Base-by-base conservation (phyloP, 37 sponge, comb jelly and placozoan species). In the Tethya wilhelma region DNA sequence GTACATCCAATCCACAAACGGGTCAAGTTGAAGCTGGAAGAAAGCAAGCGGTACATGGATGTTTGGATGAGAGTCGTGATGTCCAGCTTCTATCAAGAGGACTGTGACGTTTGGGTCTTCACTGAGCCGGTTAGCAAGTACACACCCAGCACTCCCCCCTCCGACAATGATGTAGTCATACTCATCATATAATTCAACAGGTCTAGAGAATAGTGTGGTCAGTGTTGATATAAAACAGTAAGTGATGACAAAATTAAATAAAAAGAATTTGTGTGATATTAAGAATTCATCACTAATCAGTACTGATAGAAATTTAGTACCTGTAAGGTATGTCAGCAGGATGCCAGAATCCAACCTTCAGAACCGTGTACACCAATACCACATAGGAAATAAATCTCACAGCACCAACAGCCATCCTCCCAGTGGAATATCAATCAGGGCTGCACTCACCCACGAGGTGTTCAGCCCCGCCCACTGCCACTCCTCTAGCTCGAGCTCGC, bases 121-220 rank as follows among this genome's bases (percentile, higher is more conserved):
- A 22, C 80, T 73, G 70, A 96, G 91, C 0, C 96, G 67, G 33
- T 87, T 93, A 5, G 96, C 96, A 11, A 96, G 79, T 12, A 96
- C 94, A 64, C 94, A 90, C 0, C 96, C 96, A 9, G 96, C 96
- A 36, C 91, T 67, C 26, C 96, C 96, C 30, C 79, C 94, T 22
- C 96, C 94, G 1, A 96, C 86, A 0, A 93, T 89, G 67, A 93
- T 87, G 67, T 93, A 96, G 63, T 96, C 96, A 44, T 74, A 53
- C 26, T 40, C 60, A 56, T 57, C 75, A 58, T 22, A 34, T 2
- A 29, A 41, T 25, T 72, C 55, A 11, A 72, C 73, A 17, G 38
- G 3, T 55, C 73, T 72, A 37, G 60, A 38, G 40, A 38, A 37
- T 17, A 56, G 56, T 49, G 30, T 49, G 14, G 53, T 19, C 9